A percentile compares a stretch with the other conserved stretches of the same genome.
Conservation (phyloP, 30 jellyfish, hydroid and myxozoan genomes). For the Turritopsis rubra region DNA sequence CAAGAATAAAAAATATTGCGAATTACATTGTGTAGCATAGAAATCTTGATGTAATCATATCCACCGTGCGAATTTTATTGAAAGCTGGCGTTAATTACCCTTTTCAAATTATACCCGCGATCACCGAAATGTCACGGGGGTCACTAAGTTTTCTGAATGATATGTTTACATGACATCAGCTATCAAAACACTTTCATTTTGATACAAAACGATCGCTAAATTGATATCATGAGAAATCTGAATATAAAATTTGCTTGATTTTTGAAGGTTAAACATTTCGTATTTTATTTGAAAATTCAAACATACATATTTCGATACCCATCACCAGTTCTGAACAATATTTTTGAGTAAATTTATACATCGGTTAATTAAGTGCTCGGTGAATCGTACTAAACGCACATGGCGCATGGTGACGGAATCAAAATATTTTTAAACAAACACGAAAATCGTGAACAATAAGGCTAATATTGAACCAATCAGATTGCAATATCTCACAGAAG, state of each 20-base stretch:
- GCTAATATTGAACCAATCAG: not conserved
- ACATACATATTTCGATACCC: constrained; percentile 7
- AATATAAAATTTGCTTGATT: not conserved
- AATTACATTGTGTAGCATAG: too few species aligned
- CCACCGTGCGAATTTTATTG: not conserved
- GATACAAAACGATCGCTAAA: not conserved
- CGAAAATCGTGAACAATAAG: not conserved
- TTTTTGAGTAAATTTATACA: not conserved
- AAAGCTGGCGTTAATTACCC: not conserved
- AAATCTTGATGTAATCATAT: not conserved
- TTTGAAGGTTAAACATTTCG: not conserved
- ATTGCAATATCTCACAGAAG: not conserved
- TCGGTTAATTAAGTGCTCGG: constrained; percentile 35
- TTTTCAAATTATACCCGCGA: not conserved
- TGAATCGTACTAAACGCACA: constrained; percentile 37
- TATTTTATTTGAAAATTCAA: not conserved
- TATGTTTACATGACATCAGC: constrained; percentile 10
- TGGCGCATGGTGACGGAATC: constrained; percentile 43
- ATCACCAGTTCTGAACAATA: constrained; percentile 10
- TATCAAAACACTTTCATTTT: constrained; percentile 6
- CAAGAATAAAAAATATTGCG: too few species aligned
- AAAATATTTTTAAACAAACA: constrained; percentile 3
- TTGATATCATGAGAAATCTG: constrained; percentile 15
- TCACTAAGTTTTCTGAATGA: not conserved
- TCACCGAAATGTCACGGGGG: not conserved